Conservation (phyloP, 2,797 vertebrate genomes). For the Cetoscarus ocellatus region DNA sequence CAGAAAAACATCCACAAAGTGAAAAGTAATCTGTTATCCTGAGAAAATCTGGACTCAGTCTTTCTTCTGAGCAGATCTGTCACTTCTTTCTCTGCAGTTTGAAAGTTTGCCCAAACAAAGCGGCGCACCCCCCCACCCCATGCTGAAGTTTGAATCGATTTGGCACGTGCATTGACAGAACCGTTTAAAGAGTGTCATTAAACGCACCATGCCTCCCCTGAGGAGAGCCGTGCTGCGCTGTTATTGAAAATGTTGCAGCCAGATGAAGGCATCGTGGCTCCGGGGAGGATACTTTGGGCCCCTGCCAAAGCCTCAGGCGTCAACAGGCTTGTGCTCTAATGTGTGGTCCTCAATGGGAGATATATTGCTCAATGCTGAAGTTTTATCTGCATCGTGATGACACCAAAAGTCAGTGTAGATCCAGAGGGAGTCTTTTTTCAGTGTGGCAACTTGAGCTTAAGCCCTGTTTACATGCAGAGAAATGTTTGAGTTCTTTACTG, state of each 20-base stretch:
- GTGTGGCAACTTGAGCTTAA: constrained; percentile 50
- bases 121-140: constrained; percentile 23
- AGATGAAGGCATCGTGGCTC: constrained; percentile 81
- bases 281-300: constrained; percentile 77
- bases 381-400: constrained; percentile 69
- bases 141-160: constrained; percentile 61
- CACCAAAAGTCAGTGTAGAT: constrained; percentile 51
- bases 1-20: constrained; percentile 50
- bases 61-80: constrained; percentile 37
- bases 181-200: constrained; percentile 78
- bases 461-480: constrained; percentile 44
- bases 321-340: constrained; percentile 79
- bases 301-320: constrained; percentile 83
- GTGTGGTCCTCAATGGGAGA: constrained; percentile 80
- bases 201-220: constrained; percentile 71
- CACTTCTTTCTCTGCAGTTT: constrained; percentile 36
- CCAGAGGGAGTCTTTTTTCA: constrained; percentile 35
- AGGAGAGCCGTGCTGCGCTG: constrained; percentile 71
- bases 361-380: constrained; percentile 74
- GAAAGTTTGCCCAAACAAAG: constrained; percentile 40
- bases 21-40: constrained; percentile 43
- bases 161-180: constrained; percentile 79
- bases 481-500: constrained; percentile 9
- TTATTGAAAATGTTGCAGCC: constrained; percentile 83
- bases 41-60: constrained; percentile 50